Base-by-base conservation (phyloP, 1,140 invertebrate species). In the Tetraneura akinire region DNA sequence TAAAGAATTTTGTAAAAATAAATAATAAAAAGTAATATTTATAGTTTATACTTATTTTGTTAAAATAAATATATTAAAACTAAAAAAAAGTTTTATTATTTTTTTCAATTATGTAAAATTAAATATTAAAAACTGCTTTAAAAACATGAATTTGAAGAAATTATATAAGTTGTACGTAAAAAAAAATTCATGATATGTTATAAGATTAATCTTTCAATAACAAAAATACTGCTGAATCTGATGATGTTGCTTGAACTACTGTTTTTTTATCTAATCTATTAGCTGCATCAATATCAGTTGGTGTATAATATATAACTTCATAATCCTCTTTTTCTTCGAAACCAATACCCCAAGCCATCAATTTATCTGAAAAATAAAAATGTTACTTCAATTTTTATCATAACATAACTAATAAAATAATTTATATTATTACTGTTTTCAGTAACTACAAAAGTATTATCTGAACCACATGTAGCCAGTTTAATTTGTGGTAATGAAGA, bases 301-400 rank as follows among this genome's bases (percentile, higher is more conserved):
- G 74, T 18, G 23, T 45, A 47, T 78, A 78, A 60, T 78, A 78
- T 62, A 78, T 62, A 62, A 78, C 74, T 62, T 78, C 74, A 60
- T 37, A 26, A 9, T 78, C 37, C 47, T 78, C 55, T 29, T 78
- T 78, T 78, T 78, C 74, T 78, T 78, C 74, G 47, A 78, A 78
- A 78, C 74, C 74, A 47, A 78, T 62, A 78, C 74, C 74, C 74
- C 74, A 78, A 60, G 74, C 74, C 74, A 78, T 78, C 37, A 78
- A 60, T 78, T 78, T 78, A 45, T 78, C 74, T 78, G 16, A 13
- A 78, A 74, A 74, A 21, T 42, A n/a, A 55, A 60, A 45, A 18
- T 0, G 26, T 0, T 21, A 21, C 53, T 13, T 10, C 2, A 21
- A 57, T 57, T 2, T 18, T 13, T 21, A 57, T 21, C 2, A 16